Base-by-base conservation (phyloP, 2,113 vertebrate species). In the Nibea coibor region DNA sequence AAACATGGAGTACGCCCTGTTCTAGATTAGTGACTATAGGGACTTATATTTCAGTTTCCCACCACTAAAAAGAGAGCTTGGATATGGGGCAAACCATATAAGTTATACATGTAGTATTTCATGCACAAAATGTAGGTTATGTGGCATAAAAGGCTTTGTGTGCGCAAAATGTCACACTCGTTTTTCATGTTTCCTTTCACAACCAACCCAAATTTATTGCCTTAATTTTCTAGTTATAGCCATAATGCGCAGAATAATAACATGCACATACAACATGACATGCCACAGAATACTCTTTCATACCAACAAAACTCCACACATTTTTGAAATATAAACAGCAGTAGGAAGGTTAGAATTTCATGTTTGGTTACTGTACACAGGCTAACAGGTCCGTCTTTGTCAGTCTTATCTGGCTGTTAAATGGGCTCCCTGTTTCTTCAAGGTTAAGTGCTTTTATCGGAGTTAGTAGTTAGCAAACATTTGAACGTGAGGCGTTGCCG, bases 381-480 rank as follows among this genome's bases (percentile, higher is more conserved):
- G 8, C 68, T 26, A 58, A 74, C 61, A 74, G 26, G 43, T 45
- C 59, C 1, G 47, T 72, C 78, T 78, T 84, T 85, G 87, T 90
- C 65, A 22, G 58, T 35, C 69, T 86, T 87, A 87, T 84, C 68
- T 31, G 39, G 56, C 65, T 59, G 16, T 51, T 53, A 4, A 17
- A 19, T 48, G 63, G 47, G 48, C 20, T 69, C 63, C 57, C 24
- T 66, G 53, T 69, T 83, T 85, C 22, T 78, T 19, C 76, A 66
- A 75, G 85, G 73, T 73, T 82, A 86, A 85, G 78, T 70, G 47
- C 50, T 78, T 48, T 12, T 72, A 58, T 75, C 47, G 24, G 64
- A 51, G 42, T 50, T 61, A 85, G 17, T 54, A 20, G 74, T 87
- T 17, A 1, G 87, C 83, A 90, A 84, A 90, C 63, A 79, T 91